Percentiles rank a stretch among this genome's conserved stretches.
These are phyloP conservation scores for Drosophila rubida DNA, from an alignment of 2,888 invertebrate species.

Conservation along the genomic window DNA sequence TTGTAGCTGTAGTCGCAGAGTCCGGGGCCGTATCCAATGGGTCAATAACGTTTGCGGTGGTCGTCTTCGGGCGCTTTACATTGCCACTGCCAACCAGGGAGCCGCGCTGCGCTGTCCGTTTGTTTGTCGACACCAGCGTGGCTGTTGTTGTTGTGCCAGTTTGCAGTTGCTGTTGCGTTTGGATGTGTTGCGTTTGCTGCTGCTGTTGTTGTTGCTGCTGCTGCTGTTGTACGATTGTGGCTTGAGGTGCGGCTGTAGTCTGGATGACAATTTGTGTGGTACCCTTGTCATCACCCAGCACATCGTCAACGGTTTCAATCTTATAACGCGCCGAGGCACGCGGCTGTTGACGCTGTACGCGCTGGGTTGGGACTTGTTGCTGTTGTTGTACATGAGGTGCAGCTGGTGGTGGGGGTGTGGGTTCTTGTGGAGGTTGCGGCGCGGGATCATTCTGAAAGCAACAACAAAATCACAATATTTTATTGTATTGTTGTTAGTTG, in stretches of 20 bases:
- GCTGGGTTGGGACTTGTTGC: slow-evolving; percentile 80
- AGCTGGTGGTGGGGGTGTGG: slow-evolving; percentile 88
- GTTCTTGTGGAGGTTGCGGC: slow-evolving; percentile 88
- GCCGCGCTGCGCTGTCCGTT: slow-evolving; percentile 83
- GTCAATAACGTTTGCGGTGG: slow-evolving; percentile 81
- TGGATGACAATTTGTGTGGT: slow-evolving; percentile 86
- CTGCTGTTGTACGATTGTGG: slow-evolving; percentile 77
- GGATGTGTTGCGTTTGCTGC: slow-evolving; percentile 48
- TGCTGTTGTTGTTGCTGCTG: slow-evolving; percentile 68
- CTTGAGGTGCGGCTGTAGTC: slow-evolving; percentile 82
- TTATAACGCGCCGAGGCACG: slow-evolving; percentile 85
- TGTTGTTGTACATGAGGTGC: slow-evolving; percentile 80
- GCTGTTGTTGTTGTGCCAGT: slow-evolving; percentile 79
- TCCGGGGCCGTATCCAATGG: slow-evolving; percentile 87
- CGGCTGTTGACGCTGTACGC: slow-evolving; percentile 82
- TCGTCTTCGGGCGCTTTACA: slow-evolving; percentile 80
- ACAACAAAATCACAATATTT: slow-evolving; percentile 25
- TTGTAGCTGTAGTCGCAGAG: slow-evolving; percentile 84
- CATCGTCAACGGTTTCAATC: slow-evolving; percentile 88
- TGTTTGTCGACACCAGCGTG: slow-evolving; percentile 81
- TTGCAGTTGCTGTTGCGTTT: slow-evolving; percentile 74
- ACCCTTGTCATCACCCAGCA: slow-evolving; percentile 87
- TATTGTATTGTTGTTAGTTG: neutral
- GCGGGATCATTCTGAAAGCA: slow-evolving; percentile 87
- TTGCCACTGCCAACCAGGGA: slow-evolving; percentile 70